A percentile compares a stretch with the other conserved stretches of the same genome.
Evolutionary conservation across 2,797 vertebrate genomes (phyloP).

Genomic region (Smutsia gigantea): DNA sequence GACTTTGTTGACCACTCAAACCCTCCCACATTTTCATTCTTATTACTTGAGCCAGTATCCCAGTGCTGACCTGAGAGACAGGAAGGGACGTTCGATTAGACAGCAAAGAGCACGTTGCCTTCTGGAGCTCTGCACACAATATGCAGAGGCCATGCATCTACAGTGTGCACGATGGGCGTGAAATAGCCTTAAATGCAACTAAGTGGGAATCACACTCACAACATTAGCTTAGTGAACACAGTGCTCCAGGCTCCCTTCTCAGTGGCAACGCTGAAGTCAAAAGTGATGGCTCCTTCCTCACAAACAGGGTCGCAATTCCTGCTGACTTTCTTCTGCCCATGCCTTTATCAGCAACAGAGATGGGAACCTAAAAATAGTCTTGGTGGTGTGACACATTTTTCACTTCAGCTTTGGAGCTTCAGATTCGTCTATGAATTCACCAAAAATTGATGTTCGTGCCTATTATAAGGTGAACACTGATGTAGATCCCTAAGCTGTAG

Average conservation of each 20-base stretch:
- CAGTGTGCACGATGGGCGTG: no score
- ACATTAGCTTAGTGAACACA: no score
- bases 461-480: background rate
- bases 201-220: accelerated
- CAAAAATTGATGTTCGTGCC: background rate
- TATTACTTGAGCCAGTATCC: background rate
- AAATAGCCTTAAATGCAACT: background rate
- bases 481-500: background rate
- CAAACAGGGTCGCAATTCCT: background rate
- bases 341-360: background rate
- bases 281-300: background rate
- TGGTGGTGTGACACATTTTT: background rate
- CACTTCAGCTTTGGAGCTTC: background rate
- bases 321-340: background rate
- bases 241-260: accelerated
- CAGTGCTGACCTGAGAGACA: background rate
- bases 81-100: background rate
- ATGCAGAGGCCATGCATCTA: background rate
- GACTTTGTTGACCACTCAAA: background rate
- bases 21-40: background rate
- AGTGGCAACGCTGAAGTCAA: accelerated
- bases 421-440: background rate
- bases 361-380: background rate
- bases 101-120: accelerated
- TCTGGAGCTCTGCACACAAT: background rate